Conservation (phyloP, 2,113 vertebrate genomes). For the Zingel zingel region DNA sequence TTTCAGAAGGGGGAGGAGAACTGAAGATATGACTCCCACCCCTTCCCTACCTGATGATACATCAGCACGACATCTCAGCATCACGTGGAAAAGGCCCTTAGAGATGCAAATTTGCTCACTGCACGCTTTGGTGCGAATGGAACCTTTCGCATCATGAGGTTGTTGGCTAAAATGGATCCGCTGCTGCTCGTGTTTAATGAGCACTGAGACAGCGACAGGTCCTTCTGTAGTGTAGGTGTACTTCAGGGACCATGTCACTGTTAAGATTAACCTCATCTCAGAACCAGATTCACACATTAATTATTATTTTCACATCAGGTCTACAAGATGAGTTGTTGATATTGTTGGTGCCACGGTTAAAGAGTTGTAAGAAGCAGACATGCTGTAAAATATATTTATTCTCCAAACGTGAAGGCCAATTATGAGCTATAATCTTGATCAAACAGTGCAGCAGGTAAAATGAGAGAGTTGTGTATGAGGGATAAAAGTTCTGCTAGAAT, state of each 20-base stretch:
- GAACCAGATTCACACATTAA: not conserved
- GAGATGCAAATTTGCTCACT: conserved; percentile 36
- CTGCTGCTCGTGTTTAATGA: conserved; percentile 56
- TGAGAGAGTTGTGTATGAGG: not conserved
- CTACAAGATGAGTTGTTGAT: not conserved
- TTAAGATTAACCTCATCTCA: conserved; percentile 36
- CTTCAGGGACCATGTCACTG: conserved; percentile 21
- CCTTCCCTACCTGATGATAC: conserved; percentile 39
- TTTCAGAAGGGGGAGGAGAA: conserved; percentile 28
- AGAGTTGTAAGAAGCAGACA: conserved; percentile 9
- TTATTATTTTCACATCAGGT: not conserved
- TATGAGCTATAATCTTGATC: conserved; percentile 1
- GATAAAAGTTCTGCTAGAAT: not conserved
- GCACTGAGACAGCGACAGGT: conserved; percentile 7
- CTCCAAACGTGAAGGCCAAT: not conserved
- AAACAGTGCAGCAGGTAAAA: not conserved
- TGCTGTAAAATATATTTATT: conserved; percentile 2
- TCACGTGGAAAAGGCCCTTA: conserved; percentile 13
- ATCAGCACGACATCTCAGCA: conserved; percentile 14
- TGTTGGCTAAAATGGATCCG: conserved; percentile 26
- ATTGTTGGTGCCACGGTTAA: not conserved
- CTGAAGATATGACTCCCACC: conserved; percentile 51
- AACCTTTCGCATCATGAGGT: conserved; percentile 6
- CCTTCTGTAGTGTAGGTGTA: conserved; percentile 32
- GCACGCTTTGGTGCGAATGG: conserved; percentile 23